Percentiles rank a stretch among this genome's conserved stretches.
Conservation (phyloP, 2,888 invertebrate species). For the Drosophila neotestacea region DNA sequence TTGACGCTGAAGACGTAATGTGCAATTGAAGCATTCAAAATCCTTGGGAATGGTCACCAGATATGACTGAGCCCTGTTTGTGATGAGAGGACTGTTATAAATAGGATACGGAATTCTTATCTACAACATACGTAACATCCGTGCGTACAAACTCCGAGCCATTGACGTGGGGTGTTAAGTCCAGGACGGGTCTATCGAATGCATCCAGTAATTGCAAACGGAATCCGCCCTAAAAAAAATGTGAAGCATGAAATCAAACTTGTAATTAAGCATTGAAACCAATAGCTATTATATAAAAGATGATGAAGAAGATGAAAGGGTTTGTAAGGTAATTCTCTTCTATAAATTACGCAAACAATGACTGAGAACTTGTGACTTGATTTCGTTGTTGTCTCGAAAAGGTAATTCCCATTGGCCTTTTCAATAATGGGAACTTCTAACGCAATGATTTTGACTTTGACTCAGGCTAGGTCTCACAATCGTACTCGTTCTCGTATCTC, state of each 20-base stretch:
- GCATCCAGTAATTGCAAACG: conserved; percentile 94
- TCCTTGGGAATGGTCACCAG: conserved; percentile 92
- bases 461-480: conserved; percentile 4
- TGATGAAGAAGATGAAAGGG: neutral
- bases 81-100: conserved; percentile 15
- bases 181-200: conserved; percentile 92
- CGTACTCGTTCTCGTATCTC: conserved; percentile 1
- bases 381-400: conserved; percentile 35
- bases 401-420: conserved; percentile 46
- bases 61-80: conserved; percentile 91
- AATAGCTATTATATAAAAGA: conserved; percentile 5
- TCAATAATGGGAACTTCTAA: conserved; percentile 72
- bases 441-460: conserved; percentile 61
- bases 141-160: conserved; percentile 92
- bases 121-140: conserved; percentile 93
- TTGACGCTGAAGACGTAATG: conserved; percentile 94
- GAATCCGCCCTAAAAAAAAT: conserved; percentile 93
- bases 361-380: conserved; percentile 73
- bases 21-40: conserved; percentile 95
- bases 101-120: neutral
- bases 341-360: conserved; percentile 60
- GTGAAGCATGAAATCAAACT: conserved; percentile 31
- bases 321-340: conserved; percentile 4
- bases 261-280: conserved; percentile 26
- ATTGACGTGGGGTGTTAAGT: conserved; percentile 92